Base-by-base conservation (phyloP, 1,140 invertebrate species). In the Cyclina sinensis region DNA sequence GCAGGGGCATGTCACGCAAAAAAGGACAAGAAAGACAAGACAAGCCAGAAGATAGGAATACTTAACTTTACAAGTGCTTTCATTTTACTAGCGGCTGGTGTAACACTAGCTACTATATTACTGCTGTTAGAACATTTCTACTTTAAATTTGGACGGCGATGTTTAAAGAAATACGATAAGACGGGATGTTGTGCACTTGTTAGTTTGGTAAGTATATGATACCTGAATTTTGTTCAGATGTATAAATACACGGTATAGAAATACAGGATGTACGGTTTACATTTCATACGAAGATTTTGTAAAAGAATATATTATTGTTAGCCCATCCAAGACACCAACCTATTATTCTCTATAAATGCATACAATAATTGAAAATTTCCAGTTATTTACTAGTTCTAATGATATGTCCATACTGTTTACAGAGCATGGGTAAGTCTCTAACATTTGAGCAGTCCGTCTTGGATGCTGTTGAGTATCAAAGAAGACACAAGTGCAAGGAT, bases 11-110 rank as follows among this genome's bases (percentile, higher is more conserved):
- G 99, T 95, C 93, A 94, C 84, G 98, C 98, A 92, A 98, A 98
- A 0, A 98, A 98, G 93, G 89, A 92, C 11, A 90, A 92, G 74
- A 91, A 91, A 57, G 91, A 92, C 24, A 92, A 93, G 80, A 93
- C 92, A 11, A 97, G 96, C 84, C 98, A 99, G 94, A 98, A 99
- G 0, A 96, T 99, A 89, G 99, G 99, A 7, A 96, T 99, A 48
- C 98, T 99, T 94, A 99, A 99, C 96, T 99, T 99, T 96, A 97
- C 99, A 93, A 92, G 91, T 86, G 99, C 99, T 24, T 99, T 99
- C 95, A 96, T 99, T 18, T 97, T 99, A 85, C 96, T 99, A 16
- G 98, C 98, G 96, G 98, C 97, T 82, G 99, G 99, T 37, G 98
- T 99, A 84, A 96, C 99, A 59, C 96, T 99, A 80, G 98, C 98